Percentiles rank a stretch among this genome's conserved stretches.
Evolutionary conservation across 2,113 vertebrate species (phyloP).

Genomic region (Heptranchias perlo): DNA sequence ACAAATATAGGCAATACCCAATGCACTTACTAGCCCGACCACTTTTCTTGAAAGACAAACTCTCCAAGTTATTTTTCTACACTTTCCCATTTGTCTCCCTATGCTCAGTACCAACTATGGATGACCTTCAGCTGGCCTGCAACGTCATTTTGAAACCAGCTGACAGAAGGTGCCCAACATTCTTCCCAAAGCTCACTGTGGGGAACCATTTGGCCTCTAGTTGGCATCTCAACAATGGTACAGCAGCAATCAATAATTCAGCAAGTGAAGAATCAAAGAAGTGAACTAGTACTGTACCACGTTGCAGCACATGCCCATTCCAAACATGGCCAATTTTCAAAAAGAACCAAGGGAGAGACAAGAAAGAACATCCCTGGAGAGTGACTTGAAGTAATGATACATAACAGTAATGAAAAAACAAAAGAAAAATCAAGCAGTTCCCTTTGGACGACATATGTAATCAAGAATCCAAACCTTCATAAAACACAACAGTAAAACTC

Average conservation of each 20-base stretch:
- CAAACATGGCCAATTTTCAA: no score
- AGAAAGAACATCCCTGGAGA: not conserved
- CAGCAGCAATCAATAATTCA: not conserved
- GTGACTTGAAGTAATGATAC: not conserved
- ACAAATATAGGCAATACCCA: not conserved
- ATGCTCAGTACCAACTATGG: not conserved
- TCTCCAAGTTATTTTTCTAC: not conserved
- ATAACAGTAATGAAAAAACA: not conserved
- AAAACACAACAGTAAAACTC: not conserved
- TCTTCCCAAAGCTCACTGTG: not conserved
- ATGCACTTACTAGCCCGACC: not conserved
- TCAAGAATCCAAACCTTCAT: not conserved
- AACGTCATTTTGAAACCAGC: not conserved
- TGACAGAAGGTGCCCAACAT: not conserved
- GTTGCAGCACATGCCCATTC: no score
- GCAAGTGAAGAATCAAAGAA: not conserved
- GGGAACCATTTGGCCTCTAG: not conserved
- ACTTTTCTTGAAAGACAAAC: no score
- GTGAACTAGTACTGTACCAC: not conserved
- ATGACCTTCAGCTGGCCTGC: not conserved
- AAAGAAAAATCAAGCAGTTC: not conserved
- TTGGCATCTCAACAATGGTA: not conserved
- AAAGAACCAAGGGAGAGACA: not conserved
- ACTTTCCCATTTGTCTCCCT: not conserved
- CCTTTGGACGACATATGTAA: not conserved